Conservation (phyloP, 2,797 vertebrate genomes). For the Bradypus variegatus region DNA sequence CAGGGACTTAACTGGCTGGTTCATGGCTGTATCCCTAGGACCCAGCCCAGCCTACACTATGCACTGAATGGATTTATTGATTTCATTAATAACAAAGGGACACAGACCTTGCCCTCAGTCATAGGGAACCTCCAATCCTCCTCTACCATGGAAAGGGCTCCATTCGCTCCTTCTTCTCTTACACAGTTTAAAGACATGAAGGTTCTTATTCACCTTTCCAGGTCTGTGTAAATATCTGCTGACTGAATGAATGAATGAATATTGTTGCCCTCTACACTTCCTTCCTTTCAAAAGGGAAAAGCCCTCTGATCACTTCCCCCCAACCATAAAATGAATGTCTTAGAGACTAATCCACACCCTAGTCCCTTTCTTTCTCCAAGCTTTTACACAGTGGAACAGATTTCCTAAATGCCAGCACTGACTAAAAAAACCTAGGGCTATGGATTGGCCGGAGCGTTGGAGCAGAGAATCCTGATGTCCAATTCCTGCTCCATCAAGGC, state of each 20-base stretch:
- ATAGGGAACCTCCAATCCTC: background rate
- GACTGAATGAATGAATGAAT: background rate
- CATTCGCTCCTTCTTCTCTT: background rate
- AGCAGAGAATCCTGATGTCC: conserved; percentile 5
- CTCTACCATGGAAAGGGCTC: background rate
- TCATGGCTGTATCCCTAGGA: background rate
- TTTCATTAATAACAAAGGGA: background rate
- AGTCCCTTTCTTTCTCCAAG: background rate
- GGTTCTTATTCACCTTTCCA: background rate
- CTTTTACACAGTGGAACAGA: background rate
- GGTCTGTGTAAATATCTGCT: background rate
- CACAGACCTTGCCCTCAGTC: background rate
- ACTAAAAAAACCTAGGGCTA: conserved; percentile 32
- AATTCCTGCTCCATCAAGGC: background rate
- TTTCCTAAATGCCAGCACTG: conserved; percentile 23
- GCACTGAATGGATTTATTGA: background rate
- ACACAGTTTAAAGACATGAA: background rate
- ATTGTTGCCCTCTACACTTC: background rate
- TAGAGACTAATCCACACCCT: background rate
- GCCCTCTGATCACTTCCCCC: background rate
- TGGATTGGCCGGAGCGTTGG: background rate
- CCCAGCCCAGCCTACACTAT: background rate
- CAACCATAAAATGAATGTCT: conserved; percentile 1
- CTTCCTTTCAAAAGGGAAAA: conserved; percentile 1
- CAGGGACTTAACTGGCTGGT: background rate